Conservation (phyloP, 2,888 invertebrate species). For the Xanthostigma xanthostigma region DNA sequence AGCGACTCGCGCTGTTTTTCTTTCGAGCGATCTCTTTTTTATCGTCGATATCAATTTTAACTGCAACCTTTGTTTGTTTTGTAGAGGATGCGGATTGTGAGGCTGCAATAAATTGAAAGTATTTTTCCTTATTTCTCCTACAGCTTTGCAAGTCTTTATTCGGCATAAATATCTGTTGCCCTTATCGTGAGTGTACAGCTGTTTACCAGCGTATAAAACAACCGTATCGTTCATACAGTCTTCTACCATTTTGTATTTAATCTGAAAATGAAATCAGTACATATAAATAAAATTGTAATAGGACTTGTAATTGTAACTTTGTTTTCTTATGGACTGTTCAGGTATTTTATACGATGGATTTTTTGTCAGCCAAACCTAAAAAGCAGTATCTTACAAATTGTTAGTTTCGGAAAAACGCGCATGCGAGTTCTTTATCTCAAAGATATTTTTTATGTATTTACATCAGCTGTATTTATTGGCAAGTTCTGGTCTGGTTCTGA, state of each 20-base stretch:
- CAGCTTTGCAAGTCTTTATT: slow-evolving; percentile 1
- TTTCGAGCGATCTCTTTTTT: background rate
- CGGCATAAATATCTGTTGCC: slow-evolving; percentile 1
- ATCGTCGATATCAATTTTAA: slow-evolving; percentile 5
- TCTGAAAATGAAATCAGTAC: background rate
- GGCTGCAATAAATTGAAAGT: background rate
- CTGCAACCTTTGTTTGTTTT: slow-evolving; percentile 2
- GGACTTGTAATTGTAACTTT: too few species aligned
- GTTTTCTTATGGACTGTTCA: too few species aligned
- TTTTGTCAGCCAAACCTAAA: too few species aligned
- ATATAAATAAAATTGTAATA: background rate
- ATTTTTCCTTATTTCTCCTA: slow-evolving; percentile 1
- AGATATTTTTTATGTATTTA: too few species aligned
- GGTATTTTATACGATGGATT: too few species aligned
- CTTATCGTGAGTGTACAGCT: slow-evolving; percentile 3
- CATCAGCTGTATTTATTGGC: too few species aligned
- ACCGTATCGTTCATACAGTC: slow-evolving; percentile 1
- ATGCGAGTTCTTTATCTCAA: too few species aligned
- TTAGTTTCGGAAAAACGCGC: too few species aligned
- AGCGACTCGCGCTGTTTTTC: slow-evolving; percentile 1
- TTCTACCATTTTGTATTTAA: slow-evolving; percentile 4
- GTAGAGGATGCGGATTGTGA: slow-evolving; percentile 1
- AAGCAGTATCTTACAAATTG: too few species aligned
- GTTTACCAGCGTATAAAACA: slow-evolving; percentile 3
- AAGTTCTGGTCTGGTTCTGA: too few species aligned